Conservation (phyloP, 2,888 invertebrate species). For the Epicampocera succincta region DNA sequence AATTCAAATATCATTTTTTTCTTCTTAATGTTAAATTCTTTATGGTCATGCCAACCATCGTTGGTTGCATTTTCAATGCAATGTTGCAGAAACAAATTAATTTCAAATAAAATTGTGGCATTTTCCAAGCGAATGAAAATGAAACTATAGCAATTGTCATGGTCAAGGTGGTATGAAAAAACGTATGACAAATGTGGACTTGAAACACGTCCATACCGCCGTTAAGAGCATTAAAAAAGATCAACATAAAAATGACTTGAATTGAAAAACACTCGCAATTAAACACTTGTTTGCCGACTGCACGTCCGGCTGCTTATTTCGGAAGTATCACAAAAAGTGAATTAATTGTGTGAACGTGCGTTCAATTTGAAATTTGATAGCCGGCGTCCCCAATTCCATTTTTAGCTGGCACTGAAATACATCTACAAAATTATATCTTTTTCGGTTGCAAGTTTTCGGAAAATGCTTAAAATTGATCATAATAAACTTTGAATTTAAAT, state of each 20-base stretch:
- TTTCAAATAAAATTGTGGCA: constrained; percentile 44
- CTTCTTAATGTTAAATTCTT: constrained; percentile 33
- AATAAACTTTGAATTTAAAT: too few relatives aligned
- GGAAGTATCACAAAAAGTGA: constrained; percentile 32
- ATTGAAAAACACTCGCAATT: constrained; percentile 17
- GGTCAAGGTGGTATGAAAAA: constrained; percentile 55
- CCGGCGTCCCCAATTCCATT: constrained; percentile 15
- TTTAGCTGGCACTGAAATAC: background rate
- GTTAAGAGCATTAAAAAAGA: constrained; percentile 31
- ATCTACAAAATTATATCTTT: too few relatives aligned
- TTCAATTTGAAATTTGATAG: constrained; percentile 46
- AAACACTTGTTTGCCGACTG: background rate
- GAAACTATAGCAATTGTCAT: constrained; percentile 66
- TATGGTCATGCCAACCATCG: background rate
- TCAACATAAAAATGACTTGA: constrained; percentile 8
- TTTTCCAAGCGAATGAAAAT: constrained; percentile 36
- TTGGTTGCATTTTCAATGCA: background rate
- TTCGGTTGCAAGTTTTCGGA: too few relatives aligned
- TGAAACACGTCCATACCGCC: constrained; percentile 26
- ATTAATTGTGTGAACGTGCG: background rate
- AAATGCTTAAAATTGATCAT: too few relatives aligned
- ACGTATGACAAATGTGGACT: constrained; percentile 13
- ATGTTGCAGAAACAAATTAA: background rate
- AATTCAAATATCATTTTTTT: background rate
- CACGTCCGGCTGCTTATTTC: background rate